phyloP scores from a whole-genome alignment of 2,113 vertebrate genomes.

The Pleuronectes platessa region DNA sequence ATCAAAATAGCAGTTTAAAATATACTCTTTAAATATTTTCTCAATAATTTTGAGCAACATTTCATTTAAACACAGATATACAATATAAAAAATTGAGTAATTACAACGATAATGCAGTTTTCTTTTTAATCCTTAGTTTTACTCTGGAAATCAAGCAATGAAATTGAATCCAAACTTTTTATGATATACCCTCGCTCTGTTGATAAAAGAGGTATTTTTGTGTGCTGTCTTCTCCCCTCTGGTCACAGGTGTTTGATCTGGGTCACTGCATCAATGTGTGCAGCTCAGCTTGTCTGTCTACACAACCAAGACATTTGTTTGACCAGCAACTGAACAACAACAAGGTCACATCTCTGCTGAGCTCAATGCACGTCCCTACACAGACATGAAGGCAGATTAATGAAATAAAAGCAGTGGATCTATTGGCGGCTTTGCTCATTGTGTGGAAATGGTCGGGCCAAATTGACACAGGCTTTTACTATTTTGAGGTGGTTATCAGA shows the following conservation, averaged over 20 bases:
- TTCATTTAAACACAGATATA: not conserved
- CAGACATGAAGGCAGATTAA: constrained; percentile 6
- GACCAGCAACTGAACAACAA: constrained; percentile 39
- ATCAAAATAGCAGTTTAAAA: no score
- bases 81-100: no score
- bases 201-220: not conserved
- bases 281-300: constrained; percentile 39
- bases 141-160: no score
- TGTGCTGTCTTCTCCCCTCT: constrained; percentile 13
- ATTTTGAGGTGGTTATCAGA: constrained; percentile 68
- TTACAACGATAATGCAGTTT: no score
- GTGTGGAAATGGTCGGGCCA: constrained; percentile 9
- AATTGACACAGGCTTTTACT: constrained; percentile 57
- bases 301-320: constrained; percentile 48
- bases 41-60: no score
- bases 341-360: constrained; percentile 37
- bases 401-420: constrained; percentile 31
- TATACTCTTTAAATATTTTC: not conserved
- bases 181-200: not conserved
- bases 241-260: constrained; percentile 61
- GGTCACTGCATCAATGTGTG: constrained; percentile 47
- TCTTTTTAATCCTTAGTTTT: no score
- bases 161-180: no score
- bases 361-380: not conserved
- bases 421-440: constrained; percentile 26